A percentile compares a stretch with the other conserved stretches of the same genome.
Conservation (phyloP, 2,113 vertebrate genomes). For the Equus przewalskii region DNA sequence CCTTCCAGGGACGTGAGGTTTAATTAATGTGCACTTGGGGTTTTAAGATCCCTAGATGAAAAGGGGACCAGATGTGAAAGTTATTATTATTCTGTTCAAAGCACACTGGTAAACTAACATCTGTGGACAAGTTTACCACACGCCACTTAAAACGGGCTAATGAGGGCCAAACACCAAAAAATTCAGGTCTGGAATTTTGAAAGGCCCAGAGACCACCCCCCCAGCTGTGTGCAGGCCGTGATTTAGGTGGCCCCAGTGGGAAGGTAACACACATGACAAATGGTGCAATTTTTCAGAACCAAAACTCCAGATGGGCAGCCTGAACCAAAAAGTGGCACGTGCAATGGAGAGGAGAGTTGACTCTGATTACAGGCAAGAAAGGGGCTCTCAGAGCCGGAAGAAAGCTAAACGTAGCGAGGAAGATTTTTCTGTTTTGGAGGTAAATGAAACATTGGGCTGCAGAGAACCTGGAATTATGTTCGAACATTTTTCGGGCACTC, state of each 20-base stretch:
- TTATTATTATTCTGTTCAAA: constrained; percentile 78
- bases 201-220: background rate
- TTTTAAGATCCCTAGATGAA: constrained; percentile 74
- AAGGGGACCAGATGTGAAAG: constrained; percentile 67
- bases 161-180: background rate
- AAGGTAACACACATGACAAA: background rate
- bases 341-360: rapidly evolving
- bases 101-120: constrained; percentile 33
- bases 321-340: background rate
- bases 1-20: constrained; percentile 51
- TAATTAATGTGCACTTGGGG: constrained; percentile 67
- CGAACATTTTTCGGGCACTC: background rate
- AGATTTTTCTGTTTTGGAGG: background rate
- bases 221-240: background rate
- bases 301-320: background rate
- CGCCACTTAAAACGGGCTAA: constrained; percentile 31
- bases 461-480: background rate
- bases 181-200: background rate
- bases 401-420: background rate
- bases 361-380: background rate
- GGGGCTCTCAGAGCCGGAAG: background rate
- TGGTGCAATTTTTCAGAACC: background rate
- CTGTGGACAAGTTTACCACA: constrained; percentile 14
- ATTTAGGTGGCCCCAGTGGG: background rate
- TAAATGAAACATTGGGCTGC: background rate